Percentiles rank a stretch among this genome's conserved stretches.
Evolutionary conservation across 2,888 invertebrate genomes (phyloP).

Genomic region (Nemoura dubitans): DNA sequence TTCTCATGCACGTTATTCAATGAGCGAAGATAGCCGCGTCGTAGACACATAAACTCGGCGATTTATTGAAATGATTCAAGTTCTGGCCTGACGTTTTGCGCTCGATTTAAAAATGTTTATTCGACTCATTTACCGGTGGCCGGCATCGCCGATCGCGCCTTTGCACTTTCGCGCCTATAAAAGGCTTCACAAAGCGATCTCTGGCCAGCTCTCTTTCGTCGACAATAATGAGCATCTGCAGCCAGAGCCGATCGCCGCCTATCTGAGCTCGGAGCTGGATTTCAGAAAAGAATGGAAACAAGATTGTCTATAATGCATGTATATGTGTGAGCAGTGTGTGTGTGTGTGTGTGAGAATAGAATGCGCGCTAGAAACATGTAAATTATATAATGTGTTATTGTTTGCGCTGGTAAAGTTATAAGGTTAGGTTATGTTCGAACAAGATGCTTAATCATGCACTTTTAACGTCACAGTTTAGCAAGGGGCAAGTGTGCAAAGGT

Average conservation of each 20-base stretch:
- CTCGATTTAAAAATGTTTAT: not conserved
- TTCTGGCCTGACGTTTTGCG: not conserved
- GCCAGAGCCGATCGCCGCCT: not conserved
- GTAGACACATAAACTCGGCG: not conserved
- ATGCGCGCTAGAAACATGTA: constrained; percentile 9
- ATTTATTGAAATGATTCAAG: not conserved
- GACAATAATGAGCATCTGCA: not conserved
- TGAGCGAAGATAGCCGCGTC: not conserved
- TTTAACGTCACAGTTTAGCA: constrained; percentile 32
- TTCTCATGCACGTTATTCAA: too few species aligned
- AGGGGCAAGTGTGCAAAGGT: constrained; percentile 15
- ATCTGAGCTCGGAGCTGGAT: not conserved
- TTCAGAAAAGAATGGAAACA: not conserved
- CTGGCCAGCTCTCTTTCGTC: not conserved
- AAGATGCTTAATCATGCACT: constrained; percentile 32
- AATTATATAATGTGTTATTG: constrained; percentile 36
- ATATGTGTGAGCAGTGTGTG: not conserved
- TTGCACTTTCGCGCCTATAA: not conserved
- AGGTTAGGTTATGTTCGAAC: constrained; percentile 27
- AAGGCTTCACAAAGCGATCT: not conserved
- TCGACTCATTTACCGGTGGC: not conserved
- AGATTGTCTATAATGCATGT: not conserved
- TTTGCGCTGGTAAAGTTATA: not conserved
- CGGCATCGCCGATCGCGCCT: not conserved
- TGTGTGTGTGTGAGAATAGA: not conserved